Conservation (phyloP, 1,140 invertebrate species). For the Trachymyrmex septentrionalis region DNA sequence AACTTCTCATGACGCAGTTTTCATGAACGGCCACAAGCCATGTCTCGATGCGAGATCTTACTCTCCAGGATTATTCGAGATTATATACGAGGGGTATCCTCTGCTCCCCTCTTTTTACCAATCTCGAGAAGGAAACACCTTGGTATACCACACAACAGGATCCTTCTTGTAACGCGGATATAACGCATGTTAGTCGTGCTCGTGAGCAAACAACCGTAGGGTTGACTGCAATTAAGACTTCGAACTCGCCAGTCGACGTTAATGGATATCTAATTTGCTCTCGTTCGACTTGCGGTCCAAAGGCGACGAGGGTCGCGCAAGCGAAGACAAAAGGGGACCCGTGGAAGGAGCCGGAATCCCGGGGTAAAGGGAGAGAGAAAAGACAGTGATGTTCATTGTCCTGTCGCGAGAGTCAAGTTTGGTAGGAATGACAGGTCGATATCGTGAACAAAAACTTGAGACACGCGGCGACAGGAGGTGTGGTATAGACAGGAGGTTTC, state of each 20-base stretch:
- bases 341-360: neutral
- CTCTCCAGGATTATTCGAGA: constrained; percentile 29
- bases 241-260: constrained; percentile 53
- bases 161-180: constrained; percentile 35
- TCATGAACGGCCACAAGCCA: neutral
- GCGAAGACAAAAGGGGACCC: constrained; percentile 62
- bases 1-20: constrained; percentile 41
- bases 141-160: neutral
- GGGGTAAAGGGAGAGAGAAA: neutral
- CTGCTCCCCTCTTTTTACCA: neutral
- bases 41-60: constrained; percentile 22
- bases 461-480: constrained; percentile 12
- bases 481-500: constrained; percentile 39
- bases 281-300: constrained; percentile 62
- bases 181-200: constrained; percentile 44
- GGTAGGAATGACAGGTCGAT: constrained; percentile 53
- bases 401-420: constrained; percentile 47
- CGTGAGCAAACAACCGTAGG: constrained; percentile 40
- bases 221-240: constrained; percentile 67
- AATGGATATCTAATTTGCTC: constrained; percentile 76
- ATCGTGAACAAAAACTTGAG: constrained; percentile 54
- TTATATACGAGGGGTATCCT: neutral
- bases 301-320: neutral
- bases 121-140: constrained; percentile 36
- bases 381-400: constrained; percentile 44